These are phyloP conservation scores for Hymenochirus boettgeri DNA, from an alignment of 2,113 vertebrate genomes.

Conservation along the genomic window DNA sequence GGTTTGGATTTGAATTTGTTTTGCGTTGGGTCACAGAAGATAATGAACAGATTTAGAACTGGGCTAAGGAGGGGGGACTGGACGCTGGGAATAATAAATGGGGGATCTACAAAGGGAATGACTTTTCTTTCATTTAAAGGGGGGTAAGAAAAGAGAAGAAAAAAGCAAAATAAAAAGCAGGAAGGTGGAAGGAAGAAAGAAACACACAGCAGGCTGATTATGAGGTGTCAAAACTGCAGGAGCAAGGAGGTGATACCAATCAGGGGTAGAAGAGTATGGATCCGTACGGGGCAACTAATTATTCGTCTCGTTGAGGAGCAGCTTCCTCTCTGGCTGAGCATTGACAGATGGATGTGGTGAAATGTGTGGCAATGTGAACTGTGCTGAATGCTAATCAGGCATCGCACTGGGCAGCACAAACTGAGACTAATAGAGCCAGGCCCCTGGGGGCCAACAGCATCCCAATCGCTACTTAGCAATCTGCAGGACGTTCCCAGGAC, in stretches of 20 bases:
- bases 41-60: too few species aligned
- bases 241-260: slow-evolving; percentile 99
- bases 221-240: slow-evolving; percentile 99
- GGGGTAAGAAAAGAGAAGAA: too few species aligned
- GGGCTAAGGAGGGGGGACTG: too few species aligned
- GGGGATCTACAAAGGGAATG: too few species aligned
- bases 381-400: slow-evolving; percentile 99
- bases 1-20: too few species aligned
- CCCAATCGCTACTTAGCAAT: slow-evolving; percentile 8
- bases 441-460: slow-evolving; percentile 1
- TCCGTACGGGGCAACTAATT: slow-evolving; percentile 99
- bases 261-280: slow-evolving; percentile 99
- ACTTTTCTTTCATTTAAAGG: too few species aligned
- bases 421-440: slow-evolving; percentile 12
- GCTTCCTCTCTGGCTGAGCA: slow-evolving; percentile 96
- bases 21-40: too few species aligned
- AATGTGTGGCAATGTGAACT: slow-evolving; percentile 99
- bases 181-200: too few species aligned
- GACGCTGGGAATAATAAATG: too few species aligned
- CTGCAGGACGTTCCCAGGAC: not conserved
- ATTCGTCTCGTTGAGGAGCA: slow-evolving; percentile 99
- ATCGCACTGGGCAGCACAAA: slow-evolving; percentile 2
- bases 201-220: slow-evolving; percentile 99
- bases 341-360: slow-evolving; percentile 99
- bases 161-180: slow-evolving; percentile 36